These are phyloP conservation scores for Rhabdophis nuchalis DNA, from an alignment of 2,797 vertebrate genomes.

Conservation along the genomic window DNA sequence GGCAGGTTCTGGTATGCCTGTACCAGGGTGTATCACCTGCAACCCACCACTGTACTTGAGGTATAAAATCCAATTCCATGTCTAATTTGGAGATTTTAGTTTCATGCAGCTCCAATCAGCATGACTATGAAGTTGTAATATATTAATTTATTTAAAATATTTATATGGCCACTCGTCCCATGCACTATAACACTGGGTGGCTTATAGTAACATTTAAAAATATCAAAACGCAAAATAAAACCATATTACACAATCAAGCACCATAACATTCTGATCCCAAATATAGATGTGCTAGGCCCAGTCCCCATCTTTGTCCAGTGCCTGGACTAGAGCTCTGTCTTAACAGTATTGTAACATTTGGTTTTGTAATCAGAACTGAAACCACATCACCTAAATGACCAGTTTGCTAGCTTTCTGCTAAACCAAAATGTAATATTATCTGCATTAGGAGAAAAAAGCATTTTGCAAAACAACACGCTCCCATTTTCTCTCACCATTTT, in stretches of 20 bases:
- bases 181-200: not conserved
- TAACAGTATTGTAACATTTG: not conserved
- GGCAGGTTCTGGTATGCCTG: too few species aligned
- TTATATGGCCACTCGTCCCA: not conserved
- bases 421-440: not conserved
- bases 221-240: not conserved
- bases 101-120: not conserved
- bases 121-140: not conserved
- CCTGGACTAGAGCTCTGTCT: not conserved
- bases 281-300: not conserved
- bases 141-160: not conserved
- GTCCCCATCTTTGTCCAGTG: not conserved
- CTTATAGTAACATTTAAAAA: not conserved
- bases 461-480: not conserved
- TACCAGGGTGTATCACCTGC: too few species aligned
- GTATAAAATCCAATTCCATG: not conserved
- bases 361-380: not conserved
- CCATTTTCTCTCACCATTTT: not conserved
- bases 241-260: not conserved
- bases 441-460: not conserved
- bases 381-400: not conserved
- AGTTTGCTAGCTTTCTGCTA: not conserved
- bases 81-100: not conserved
- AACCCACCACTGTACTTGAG: too few species aligned
- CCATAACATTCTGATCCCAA: not conserved